phyloP scores from a whole-genome alignment of 2,113 vertebrate genomes.

The Sapayoa aenigma region DNA sequence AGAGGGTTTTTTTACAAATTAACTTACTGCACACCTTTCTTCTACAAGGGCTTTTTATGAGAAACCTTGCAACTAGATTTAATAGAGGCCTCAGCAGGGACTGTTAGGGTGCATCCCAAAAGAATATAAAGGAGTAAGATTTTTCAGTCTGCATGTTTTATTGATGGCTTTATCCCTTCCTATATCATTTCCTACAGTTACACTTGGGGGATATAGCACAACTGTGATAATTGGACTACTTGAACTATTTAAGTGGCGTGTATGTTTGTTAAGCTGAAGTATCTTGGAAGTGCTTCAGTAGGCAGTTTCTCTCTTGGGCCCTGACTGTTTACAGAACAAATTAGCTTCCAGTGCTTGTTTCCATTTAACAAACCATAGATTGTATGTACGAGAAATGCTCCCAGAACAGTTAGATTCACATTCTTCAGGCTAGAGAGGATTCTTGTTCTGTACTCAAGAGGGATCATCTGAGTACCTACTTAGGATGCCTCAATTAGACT shows the following conservation, averaged over 20 bases:
- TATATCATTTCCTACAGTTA: not conserved
- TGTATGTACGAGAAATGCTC: not conserved
- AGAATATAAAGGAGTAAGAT: not conserved
- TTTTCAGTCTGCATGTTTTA: not conserved
- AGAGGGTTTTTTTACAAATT: not conserved
- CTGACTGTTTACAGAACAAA: conserved; percentile 1
- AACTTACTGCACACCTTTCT: not conserved
- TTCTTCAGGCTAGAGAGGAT: not conserved
- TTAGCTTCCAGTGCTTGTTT: not conserved
- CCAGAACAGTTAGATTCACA: not conserved
- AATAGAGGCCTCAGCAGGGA: not conserved
- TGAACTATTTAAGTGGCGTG: not conserved
- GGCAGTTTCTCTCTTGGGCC: not conserved
- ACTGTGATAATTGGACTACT: not conserved
- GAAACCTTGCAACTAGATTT: not conserved
- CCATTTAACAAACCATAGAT: not conserved
- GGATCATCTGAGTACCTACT: not conserved
- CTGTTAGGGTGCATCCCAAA: not conserved
- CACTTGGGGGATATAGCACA: not conserved
- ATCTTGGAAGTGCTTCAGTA: not conserved
- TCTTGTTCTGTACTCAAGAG: not conserved
- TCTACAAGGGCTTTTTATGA: not conserved
- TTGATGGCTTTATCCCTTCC: not conserved
- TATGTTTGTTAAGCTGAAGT: not conserved
- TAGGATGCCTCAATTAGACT: not conserved